Evolutionary conservation across 2,888 invertebrate genomes (phyloP).

Genomic region (Apamea sordens): DNA sequence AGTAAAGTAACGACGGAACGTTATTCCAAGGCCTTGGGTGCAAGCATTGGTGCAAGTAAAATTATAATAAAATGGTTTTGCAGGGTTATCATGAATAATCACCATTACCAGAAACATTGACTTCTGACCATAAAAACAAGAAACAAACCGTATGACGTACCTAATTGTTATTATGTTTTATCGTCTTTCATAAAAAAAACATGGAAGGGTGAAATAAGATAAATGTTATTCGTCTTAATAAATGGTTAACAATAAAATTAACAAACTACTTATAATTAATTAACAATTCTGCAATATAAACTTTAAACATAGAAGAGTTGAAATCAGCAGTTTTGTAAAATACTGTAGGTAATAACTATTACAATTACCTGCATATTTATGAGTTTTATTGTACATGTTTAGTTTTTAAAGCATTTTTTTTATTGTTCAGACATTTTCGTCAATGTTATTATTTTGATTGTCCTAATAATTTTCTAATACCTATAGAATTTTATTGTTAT

Average conservation of each 20-base stretch:
- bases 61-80: slow-evolving; percentile 8
- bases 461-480: not conserved
- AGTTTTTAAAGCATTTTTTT: not conserved
- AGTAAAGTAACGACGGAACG: slow-evolving; percentile 16
- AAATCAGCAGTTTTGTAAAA: slow-evolving; percentile 1
- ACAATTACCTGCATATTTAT: not conserved
- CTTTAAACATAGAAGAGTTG: not conserved
- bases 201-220: not conserved
- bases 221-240: not conserved
- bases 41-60: slow-evolving; percentile 12
- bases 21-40: slow-evolving; percentile 32
- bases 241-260: not conserved
- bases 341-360: not conserved
- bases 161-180: not conserved
- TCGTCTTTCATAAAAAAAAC: not conserved
- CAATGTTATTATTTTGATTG: not conserved
- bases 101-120: not conserved
- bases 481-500: not conserved
- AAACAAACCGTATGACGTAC: not conserved
- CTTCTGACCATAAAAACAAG: not conserved
- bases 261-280: not conserved
- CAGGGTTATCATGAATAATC: slow-evolving; percentile 27
- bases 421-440: not conserved
- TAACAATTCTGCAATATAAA: not conserved
- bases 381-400: not conserved